These are phyloP conservation scores for Capromys pilorides DNA, from an alignment of 2,797 vertebrate species.

Conservation along the genomic window DNA sequence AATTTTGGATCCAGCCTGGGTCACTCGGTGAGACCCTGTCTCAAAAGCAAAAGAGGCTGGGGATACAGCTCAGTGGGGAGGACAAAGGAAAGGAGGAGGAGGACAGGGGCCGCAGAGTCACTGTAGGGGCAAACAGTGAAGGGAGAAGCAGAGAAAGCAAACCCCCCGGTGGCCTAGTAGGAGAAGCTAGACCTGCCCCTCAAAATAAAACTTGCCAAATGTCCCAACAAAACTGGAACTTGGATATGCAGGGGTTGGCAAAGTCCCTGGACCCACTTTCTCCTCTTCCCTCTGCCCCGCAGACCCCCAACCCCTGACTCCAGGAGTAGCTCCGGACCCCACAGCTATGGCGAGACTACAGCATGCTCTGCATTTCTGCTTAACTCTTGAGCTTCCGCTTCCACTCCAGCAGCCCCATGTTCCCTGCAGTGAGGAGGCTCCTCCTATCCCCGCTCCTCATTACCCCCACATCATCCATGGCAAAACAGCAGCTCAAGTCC, in stretches of 20 bases:
- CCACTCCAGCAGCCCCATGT: background rate
- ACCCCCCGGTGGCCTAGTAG: background rate
- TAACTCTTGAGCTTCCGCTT: background rate
- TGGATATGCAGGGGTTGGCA: background rate
- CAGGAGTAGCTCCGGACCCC: background rate
- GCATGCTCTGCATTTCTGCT: accelerated
- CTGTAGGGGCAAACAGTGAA: background rate
- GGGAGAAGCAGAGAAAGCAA: too few relatives aligned
- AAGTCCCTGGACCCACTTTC: background rate
- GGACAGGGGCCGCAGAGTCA: background rate
- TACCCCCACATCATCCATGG: too few relatives aligned
- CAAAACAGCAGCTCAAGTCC: background rate
- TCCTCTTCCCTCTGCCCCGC: background rate
- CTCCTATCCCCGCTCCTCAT: background rate
- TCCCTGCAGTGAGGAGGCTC: background rate
- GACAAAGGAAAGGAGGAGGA: background rate
- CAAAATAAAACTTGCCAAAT: background rate
- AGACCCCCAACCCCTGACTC: background rate
- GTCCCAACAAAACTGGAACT: background rate
- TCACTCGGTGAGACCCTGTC: background rate
- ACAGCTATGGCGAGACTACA: background rate
- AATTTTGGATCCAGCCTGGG: background rate
- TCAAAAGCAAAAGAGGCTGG: background rate
- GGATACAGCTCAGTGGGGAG: background rate
- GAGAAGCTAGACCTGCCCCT: background rate